These are phyloP conservation scores for Rhizomys pruinosus DNA, from an alignment of 2,113 vertebrate species.

Conservation along the genomic window DNA sequence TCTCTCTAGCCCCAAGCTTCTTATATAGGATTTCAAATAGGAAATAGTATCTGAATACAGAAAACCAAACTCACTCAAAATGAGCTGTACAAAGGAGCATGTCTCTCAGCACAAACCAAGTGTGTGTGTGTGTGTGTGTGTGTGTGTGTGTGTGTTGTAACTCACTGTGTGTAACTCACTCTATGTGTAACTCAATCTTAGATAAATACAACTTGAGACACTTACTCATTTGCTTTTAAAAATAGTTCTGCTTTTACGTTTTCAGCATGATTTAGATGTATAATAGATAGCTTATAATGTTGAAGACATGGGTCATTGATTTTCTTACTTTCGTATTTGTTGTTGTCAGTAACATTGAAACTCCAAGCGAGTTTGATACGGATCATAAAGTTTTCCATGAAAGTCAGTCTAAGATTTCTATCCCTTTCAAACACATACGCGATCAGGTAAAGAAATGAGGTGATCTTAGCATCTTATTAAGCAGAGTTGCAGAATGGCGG, in stretches of 20 bases:
- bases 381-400: slow-evolving; percentile 66
- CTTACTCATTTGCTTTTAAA: slow-evolving; percentile 21
- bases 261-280: slow-evolving; percentile 48
- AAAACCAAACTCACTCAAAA: neutral
- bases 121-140: fast-evolving
- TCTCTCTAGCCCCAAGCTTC: no score
- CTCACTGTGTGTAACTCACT: no score
- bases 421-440: slow-evolving; percentile 10
- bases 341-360: slow-evolving; percentile 42
- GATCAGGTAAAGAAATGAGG: slow-evolving; percentile 8
- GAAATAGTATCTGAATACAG: neutral
- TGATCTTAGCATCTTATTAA: slow-evolving; percentile 10
- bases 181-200: neutral
- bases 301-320: slow-evolving; percentile 43
- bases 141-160: neutral
- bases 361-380: slow-evolving; percentile 53
- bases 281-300: slow-evolving; percentile 32
- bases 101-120: neutral
- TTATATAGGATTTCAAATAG: neutral
- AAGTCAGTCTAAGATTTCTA: slow-evolving; percentile 29
- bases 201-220: neutral
- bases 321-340: slow-evolving; percentile 60
- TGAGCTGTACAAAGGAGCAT: neutral
- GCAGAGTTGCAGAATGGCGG: neutral
- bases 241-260: neutral